Evolutionary conservation across 2,888 invertebrate species (phyloP).

Genomic region (Ophion ellenae): DNA sequence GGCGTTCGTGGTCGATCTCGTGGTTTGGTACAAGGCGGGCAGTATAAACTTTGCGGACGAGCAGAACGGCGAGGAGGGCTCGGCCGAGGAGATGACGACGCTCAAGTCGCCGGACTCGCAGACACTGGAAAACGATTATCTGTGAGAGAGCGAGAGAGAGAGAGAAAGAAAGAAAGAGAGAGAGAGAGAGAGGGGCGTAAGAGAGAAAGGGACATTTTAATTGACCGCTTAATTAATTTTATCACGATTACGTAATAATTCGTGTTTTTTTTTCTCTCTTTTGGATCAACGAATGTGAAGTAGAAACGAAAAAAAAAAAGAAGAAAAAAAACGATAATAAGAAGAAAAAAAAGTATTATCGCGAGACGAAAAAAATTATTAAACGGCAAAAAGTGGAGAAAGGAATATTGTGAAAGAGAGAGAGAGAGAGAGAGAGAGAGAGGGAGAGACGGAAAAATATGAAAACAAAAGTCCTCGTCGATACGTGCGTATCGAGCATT

Average conservation of each 20-base stretch:
- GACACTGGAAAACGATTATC: constrained; percentile 79
- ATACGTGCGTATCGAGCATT: not conserved
- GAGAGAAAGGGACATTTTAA: no score
- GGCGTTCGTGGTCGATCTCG: constrained; percentile 94
- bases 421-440: not conserved
- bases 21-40: constrained; percentile 95
- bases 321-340: no score
- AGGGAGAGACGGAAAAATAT: not conserved
- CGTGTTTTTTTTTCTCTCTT: no score
- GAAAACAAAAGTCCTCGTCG: no score
- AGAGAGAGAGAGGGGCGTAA: no score
- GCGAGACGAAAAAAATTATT: no score
- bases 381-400: no score
- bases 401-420: not conserved
- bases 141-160: constrained; percentile 74
- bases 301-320: no score
- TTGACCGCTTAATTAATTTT: no score
- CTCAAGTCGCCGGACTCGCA: constrained; percentile 79
- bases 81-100: constrained; percentile 82
- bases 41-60: constrained; percentile 90
- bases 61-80: constrained; percentile 84
- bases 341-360: no score
- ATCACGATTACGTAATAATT: no score
- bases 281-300: no score
- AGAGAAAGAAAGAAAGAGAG: not conserved